Evolutionary conservation across 2,113 vertebrate species (phyloP), one percentile per base, ranked within the genome.

Genomic region (Alces alces): DNA sequence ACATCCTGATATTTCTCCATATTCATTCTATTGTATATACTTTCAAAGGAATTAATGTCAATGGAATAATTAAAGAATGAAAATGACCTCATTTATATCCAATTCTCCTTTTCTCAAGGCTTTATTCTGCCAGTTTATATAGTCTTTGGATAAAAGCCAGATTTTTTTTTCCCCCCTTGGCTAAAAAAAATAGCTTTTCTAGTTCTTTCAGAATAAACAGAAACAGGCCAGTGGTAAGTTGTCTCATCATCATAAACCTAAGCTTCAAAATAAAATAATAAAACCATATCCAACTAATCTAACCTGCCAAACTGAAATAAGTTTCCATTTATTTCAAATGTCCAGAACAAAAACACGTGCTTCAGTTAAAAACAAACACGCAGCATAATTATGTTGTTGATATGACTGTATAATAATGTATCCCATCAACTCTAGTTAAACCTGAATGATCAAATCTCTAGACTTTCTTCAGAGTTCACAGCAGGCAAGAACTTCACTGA

Each of bases 251-350:
- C 88, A 73, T 73, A 86, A 95, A 52, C n/a, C 27, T 36, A 94
- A 80, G 10, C 4, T 88, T 60, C 25, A 82, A 15, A 96, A 91
- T 52, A 91, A 16, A 87, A 83, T 36, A 91, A 84, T 47, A 80
- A 87, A 96, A 50, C 7, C 30, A 61, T 87, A 92, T 6, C 92
- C n/a, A 70, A 92, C 82, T 89, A 97, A 85, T 86, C 80, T 83
- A 92, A 84, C 86, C 61, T 64, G 54, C 78, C 86, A 92, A 97
- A 60, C n/a, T 66, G 93, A 92, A 97, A 97, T 82, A 97, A 95
- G 93, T 70, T 97, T 95, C 45, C 36, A 84, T 55, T 94, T 96
- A 97, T 76, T 94, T 97, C 88, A 90, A 93, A 89, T 88, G 27
- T 96, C 83, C 80, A 96, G 36, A 86, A 93, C 27, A 83, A 96